Evolutionary conservation across 2,797 vertebrate species (phyloP), one percentile per base, ranked within the genome.

Genomic region (Peromyscus eremicus): DNA sequence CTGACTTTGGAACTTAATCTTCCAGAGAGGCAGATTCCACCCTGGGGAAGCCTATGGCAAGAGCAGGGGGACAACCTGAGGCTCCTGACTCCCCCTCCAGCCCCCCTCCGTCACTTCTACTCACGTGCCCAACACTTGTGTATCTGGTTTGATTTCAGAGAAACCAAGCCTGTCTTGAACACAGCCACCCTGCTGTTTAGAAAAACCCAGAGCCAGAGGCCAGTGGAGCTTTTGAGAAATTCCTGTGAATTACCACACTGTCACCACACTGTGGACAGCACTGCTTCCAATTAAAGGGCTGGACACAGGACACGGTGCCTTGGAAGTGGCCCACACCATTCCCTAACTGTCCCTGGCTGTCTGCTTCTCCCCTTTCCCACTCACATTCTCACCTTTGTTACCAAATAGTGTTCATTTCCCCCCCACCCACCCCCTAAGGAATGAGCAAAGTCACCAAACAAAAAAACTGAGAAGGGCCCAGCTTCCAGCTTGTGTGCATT

Each of bases 201-300:
- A 70, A 92, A 95, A 91, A 71, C 12, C 46, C 77, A 76, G 82
- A 93, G 89, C 49, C 81, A 19, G 92, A 89, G 91, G 70, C 43
- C 43, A 0, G 16, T 43, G 0, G 16, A 93, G 94, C 87, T 94
- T 76, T 73, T 93, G 92, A 97, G 96, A 96, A 94, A 94, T 79
- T 75, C 87, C n/a, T 32, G 7, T 83, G 96, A 89, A 95, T 62
- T n/a, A 70, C 71, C 86, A 80, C 90, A 49, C 64, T 23, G 86
- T 71, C 79, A 92, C 82, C 97, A 60, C 7, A 57, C 79, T 70
- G 71, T 62, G 25, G 17, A 77, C 71, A 92, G 40, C 16, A 4
- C 94, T 90, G 94, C 68, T 97, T 96, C 95, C 84, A 92, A 95
- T 93, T 93, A 93, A 76, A 94, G 87, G 19, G 29, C 43, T 5